These are phyloP conservation scores for Conus canariensis DNA, from an alignment of 2,888 invertebrate species.

Conservation along the genomic window DNA sequence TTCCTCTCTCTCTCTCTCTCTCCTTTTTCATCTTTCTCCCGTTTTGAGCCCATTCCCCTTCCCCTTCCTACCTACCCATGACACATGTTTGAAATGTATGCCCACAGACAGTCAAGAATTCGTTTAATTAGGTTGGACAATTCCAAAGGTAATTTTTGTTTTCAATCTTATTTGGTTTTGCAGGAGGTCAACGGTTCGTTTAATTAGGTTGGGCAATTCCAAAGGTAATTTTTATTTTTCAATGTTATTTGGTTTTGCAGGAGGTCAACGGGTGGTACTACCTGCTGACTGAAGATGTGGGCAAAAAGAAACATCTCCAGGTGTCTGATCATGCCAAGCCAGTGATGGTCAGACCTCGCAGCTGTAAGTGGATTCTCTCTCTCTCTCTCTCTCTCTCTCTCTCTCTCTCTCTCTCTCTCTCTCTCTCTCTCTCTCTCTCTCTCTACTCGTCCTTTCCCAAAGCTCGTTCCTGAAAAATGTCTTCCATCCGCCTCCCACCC, in stretches of 20 bases:
- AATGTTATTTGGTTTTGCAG: constrained; percentile 67
- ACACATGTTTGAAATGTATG: no score
- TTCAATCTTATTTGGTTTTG: not conserved
- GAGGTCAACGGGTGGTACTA: constrained; percentile 86
- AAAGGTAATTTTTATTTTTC: no score
- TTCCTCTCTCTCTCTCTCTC: no score
- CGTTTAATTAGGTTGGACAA: no score
- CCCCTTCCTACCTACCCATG: no score
- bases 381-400: not conserved
- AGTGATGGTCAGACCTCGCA: constrained; percentile 56
- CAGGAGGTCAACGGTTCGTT: constrained; percentile 75
- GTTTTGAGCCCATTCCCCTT: no score
- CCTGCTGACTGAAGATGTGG: constrained; percentile 85
- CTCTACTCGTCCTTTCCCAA: not conserved
- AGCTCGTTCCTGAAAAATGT: no score
- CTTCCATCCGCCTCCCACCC: no score
- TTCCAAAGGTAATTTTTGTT: no score
- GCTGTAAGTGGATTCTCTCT: constrained; percentile 48
- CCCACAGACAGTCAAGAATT: no score
- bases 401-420: not conserved
- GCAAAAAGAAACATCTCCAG: constrained; percentile 80
- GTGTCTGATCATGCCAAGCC: constrained; percentile 58
- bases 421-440: constrained; percentile 32
- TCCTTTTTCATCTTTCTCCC: no score
- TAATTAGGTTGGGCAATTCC: no score